Percentiles rank a stretch among this genome's conserved stretches.
Evolutionary conservation across 2,113 vertebrate genomes (phyloP).

Genomic region (Dryoscopus gambensis): DNA sequence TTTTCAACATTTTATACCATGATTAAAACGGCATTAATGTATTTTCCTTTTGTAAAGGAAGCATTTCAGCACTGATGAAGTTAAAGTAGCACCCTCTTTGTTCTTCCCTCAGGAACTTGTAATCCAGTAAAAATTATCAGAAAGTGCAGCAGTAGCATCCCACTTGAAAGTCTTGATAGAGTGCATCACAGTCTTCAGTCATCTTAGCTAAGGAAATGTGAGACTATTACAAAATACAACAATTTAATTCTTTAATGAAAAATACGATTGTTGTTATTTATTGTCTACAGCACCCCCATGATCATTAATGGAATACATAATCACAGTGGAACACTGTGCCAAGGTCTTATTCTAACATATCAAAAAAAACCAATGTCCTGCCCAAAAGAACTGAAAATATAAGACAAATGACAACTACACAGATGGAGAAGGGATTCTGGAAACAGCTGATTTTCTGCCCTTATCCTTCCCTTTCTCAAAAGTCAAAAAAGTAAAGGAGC

Average conservation of each 20-base stretch:
- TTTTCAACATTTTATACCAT: background rate
- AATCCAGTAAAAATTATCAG: background rate
- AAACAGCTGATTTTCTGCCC: background rate
- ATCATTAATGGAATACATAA: background rate
- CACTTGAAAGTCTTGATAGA: background rate
- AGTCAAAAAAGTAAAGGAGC: background rate
- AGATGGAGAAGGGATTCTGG: background rate
- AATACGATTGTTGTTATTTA: background rate
- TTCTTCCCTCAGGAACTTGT: background rate
- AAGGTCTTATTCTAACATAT: background rate
- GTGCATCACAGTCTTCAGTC: background rate
- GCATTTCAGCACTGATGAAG: background rate
- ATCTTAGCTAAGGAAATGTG: background rate
- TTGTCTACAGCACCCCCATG: background rate
- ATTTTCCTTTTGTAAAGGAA: background rate
- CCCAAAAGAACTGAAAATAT: background rate
- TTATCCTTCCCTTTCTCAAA: background rate
- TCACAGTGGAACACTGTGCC: background rate
- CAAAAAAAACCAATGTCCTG: fast-evolving
- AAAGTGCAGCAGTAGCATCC: background rate
- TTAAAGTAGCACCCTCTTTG: background rate
- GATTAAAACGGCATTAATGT: background rate
- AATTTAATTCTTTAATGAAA: background rate
- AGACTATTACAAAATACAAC: background rate
- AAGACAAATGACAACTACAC: background rate